Conservation (phyloP, 2,888 invertebrate species). For the Sesia bembeciformis region DNA sequence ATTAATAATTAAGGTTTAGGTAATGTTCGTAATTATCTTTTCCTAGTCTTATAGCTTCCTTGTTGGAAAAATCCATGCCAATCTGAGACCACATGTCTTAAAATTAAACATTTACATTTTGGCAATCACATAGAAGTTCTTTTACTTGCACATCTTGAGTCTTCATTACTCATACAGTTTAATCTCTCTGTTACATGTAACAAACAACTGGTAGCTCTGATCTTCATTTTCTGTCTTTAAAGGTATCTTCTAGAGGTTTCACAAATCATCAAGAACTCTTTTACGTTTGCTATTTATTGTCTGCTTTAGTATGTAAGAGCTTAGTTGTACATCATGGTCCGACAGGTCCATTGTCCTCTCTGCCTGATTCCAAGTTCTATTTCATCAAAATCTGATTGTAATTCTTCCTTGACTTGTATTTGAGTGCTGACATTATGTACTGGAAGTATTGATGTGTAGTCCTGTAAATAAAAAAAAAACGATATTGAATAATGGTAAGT, state of each 20-base stretch:
- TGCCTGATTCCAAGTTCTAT: conserved; percentile 33
- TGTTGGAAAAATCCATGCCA: too few relatives aligned
- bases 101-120: too few relatives aligned
- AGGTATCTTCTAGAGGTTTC: conserved; percentile 25
- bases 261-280: conserved; percentile 44
- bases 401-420: conserved; percentile 32
- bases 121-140: conserved; percentile 29
- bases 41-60: too few relatives aligned
- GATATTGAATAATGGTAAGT: too few relatives aligned
- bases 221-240: conserved; percentile 9
- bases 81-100: too few relatives aligned
- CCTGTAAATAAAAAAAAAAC: too few relatives aligned
- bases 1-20: too few relatives aligned
- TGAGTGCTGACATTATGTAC: too few relatives aligned
- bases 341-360: conserved; percentile 35
- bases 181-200: conserved; percentile 51
- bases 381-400: conserved; percentile 22
- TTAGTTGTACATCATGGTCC: conserved; percentile 31
- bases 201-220: conserved; percentile 48
- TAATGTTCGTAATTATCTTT: too few relatives aligned
- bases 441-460: too few relatives aligned
- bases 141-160: conserved; percentile 38
- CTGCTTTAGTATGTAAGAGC: conserved; percentile 8
- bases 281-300: conserved; percentile 30
- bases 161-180: conserved; percentile 38